Evolutionary conservation across 1,140 invertebrate species (phyloP).

Genomic region (Drosophila kikkawai): DNA sequence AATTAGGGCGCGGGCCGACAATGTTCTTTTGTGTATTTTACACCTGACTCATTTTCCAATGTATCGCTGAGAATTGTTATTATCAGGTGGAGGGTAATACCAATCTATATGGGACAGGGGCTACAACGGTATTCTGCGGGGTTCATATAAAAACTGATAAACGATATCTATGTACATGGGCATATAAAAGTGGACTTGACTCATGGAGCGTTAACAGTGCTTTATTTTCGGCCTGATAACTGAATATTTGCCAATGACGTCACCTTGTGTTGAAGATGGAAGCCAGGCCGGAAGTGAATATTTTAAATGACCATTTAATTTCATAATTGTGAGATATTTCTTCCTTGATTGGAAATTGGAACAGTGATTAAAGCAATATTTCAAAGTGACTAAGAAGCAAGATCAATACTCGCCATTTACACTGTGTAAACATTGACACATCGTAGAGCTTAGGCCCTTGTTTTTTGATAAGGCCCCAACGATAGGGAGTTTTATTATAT

Average conservation of each 20-base stretch:
- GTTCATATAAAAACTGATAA: conserved; percentile 68
- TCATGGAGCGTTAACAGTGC: conserved; percentile 51
- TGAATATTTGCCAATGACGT: conserved; percentile 51
- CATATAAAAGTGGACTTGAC: conserved; percentile 54
- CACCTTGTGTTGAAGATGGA: conserved; percentile 8
- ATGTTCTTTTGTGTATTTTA: conserved; percentile 27
- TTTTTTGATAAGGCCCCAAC: conserved; percentile 43
- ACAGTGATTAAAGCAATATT: conserved; percentile 1
- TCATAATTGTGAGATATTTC: neutral
- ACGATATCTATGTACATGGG: conserved; percentile 35
- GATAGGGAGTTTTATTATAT: conserved; percentile 46
- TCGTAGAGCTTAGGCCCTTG: conserved; percentile 27
- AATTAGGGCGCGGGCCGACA: conserved; percentile 17
- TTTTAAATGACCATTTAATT: neutral
- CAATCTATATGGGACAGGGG: conserved; percentile 29
- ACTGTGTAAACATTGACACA: conserved; percentile 34
- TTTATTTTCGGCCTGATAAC: conserved; percentile 51
- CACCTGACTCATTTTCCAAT: conserved; percentile 56
- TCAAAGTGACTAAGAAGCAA: conserved; percentile 14
- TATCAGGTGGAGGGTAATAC: conserved; percentile 25
- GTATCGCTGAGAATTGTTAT: conserved; percentile 27
- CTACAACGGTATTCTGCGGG: conserved; percentile 55
- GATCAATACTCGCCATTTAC: conserved; percentile 44
- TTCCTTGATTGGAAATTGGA: neutral
- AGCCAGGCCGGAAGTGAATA: conserved; percentile 13